A percentile compares a stretch with the other conserved stretches of the same genome.
phyloP scores from a whole-genome alignment of 2,113 vertebrate genomes.

The Alectura lathami region DNA sequence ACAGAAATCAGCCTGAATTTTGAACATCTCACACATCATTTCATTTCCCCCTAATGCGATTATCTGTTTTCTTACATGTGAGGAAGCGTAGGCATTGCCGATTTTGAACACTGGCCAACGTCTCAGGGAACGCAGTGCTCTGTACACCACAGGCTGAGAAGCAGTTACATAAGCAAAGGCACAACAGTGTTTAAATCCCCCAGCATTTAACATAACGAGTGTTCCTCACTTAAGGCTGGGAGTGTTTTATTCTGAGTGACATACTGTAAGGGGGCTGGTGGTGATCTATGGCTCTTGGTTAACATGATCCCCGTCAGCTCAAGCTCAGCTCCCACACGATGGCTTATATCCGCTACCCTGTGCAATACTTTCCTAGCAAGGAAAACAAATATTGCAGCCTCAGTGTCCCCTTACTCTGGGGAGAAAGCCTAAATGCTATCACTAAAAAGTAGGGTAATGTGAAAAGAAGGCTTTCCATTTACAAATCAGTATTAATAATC shows the following conservation, averaged over 20 bases:
- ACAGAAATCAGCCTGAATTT: not conserved
- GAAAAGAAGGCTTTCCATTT: not conserved
- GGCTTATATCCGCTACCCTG: not conserved
- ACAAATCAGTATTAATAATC: not conserved
- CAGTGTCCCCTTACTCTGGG: not conserved
- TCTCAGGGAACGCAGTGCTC: not conserved
- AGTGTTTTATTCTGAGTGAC: not conserved
- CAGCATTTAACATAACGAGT: not conserved
- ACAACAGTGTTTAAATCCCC: conserved; percentile 6
- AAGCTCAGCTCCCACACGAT: not conserved
- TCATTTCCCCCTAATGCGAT: not conserved
- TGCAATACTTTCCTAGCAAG: not conserved
- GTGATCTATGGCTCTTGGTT: not conserved
- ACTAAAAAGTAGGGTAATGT: not conserved
- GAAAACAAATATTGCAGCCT: not conserved
- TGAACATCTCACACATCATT: not conserved
- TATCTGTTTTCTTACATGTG: not conserved
- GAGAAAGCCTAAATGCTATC: not conserved
- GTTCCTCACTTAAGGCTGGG: not conserved
- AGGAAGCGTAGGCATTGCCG: conserved; percentile 15
- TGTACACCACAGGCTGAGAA: not conserved
- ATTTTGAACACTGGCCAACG: not conserved
- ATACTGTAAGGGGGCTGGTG: not conserved
- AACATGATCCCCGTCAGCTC: not conserved
- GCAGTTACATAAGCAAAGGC: not conserved